Conservation (phyloP, 1,140 invertebrate genomes). For the Drosophila sp. region DNA sequence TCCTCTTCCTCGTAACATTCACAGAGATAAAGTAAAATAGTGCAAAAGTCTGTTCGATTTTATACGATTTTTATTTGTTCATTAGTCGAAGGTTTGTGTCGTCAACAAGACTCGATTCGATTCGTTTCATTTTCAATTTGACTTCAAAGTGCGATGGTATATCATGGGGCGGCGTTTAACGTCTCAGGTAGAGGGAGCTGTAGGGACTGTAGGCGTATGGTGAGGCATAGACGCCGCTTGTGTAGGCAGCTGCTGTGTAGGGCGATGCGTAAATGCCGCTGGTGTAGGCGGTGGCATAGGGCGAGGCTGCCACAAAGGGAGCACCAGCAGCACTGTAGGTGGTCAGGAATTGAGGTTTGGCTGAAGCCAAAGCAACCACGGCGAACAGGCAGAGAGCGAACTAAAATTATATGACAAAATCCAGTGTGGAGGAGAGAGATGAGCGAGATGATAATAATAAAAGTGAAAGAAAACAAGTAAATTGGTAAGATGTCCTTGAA, state of each 20-base stretch:
- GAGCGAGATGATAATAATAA: conserved; percentile 10
- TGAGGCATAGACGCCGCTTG: conserved; percentile 33
- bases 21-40: conserved; percentile 21
- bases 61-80: conserved; percentile 57
- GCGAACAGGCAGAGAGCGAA: conserved; percentile 74
- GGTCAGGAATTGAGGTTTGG: conserved; percentile 71
- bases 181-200: conserved; percentile 67
- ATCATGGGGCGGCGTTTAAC: conserved; percentile 23
- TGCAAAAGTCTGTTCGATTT: conserved; percentile 37
- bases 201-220: conserved; percentile 64
- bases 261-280: conserved; percentile 67
- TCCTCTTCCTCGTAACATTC: not conserved
- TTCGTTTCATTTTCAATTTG: not conserved
- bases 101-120: conserved; percentile 18
- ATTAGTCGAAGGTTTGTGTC: conserved; percentile 28
- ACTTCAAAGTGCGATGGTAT: not conserved
- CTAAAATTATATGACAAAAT: conserved; percentile 29
- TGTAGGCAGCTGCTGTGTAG: conserved; percentile 60
- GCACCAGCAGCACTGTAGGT: conserved; percentile 60
- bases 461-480: not conserved
- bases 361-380: conserved; percentile 68
- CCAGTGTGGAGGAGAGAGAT: not conserved
- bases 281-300: conserved; percentile 65
- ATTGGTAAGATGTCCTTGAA: no score
- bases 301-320: conserved; percentile 62